Conservation (phyloP, 2,113 vertebrate genomes). For the Myotis davidii region DNA sequence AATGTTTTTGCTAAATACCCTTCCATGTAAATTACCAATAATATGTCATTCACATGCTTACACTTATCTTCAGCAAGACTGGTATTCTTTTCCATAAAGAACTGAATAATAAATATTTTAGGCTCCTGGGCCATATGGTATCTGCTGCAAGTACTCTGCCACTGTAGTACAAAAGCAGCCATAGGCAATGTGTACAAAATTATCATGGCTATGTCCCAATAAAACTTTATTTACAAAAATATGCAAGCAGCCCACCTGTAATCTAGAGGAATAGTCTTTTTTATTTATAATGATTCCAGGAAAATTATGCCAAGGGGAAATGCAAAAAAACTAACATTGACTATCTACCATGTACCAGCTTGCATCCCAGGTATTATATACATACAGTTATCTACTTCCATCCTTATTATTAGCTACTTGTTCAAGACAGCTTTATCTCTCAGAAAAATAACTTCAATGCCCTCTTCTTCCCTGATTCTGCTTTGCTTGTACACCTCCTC, state of each 20-base stretch:
- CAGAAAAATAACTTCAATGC: neutral
- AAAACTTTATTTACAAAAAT: neutral
- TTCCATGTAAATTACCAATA: neutral
- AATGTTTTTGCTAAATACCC: neutral
- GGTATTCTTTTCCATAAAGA: neutral
- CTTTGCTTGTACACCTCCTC: neutral
- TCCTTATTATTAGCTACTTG: neutral
- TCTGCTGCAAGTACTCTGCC: neutral
- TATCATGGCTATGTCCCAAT: neutral
- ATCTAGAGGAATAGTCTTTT: neutral
- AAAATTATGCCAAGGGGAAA: neutral
- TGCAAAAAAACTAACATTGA: neutral
- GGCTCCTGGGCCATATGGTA: too few relatives aligned
- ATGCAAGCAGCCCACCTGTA: neutral
- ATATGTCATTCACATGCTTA: neutral
- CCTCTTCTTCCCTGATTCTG: neutral
- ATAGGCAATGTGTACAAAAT: neutral
- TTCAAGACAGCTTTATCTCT: neutral
- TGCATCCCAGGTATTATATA: neutral
- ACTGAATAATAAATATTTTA: neutral
- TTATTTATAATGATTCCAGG: neutral
- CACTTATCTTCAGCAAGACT: neutral
- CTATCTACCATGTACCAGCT: neutral
- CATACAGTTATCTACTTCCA: neutral
- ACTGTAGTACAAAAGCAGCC: neutral